Conservation (phyloP, 2,797 vertebrate genomes). For the Chanos chanos region DNA sequence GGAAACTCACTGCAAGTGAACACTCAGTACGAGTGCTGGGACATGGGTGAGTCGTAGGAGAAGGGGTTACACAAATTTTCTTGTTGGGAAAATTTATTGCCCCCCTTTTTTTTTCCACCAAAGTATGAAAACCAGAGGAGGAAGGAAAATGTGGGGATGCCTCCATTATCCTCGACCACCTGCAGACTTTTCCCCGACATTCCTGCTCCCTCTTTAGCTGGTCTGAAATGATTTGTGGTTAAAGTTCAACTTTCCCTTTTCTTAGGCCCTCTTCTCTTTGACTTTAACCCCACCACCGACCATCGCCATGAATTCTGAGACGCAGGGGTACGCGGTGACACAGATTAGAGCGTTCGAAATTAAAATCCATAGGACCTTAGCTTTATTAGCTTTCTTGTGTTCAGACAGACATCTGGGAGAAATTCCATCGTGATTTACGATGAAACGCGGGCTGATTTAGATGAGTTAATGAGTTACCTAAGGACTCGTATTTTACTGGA, state of each 20-base stretch:
- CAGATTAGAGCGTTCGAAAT: constrained; percentile 5
- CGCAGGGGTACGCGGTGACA: neutral
- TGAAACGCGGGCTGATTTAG: neutral
- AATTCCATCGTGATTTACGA: constrained; percentile 17
- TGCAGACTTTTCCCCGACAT: constrained; percentile 20
- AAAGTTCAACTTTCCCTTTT: neutral
- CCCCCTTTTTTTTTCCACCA: constrained; percentile 19
- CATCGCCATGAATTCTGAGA: constrained; percentile 1
- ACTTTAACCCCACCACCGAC: neutral
- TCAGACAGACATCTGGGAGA: constrained; percentile 10
- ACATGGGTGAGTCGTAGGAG: constrained; percentile 14
- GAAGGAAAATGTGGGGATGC: neutral
- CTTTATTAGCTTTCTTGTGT: neutral
- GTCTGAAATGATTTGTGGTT: no score
- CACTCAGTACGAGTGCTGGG: neutral
- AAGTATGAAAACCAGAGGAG: constrained; percentile 27
- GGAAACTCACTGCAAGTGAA: constrained; percentile 25
- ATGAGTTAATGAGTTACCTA: constrained; percentile 13
- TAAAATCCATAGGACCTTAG: constrained; percentile 11
- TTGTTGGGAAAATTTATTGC: constrained; percentile 25
- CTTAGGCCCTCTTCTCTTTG: neutral
- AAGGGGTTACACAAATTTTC: constrained; percentile 14
- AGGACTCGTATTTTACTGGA: constrained; percentile 18
- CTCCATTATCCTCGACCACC: constrained; percentile 30
- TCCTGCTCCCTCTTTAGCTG: no score